Percentiles rank a stretch among this genome's conserved stretches.
These are phyloP conservation scores for Drosophila cardini DNA, from an alignment of 1,140 invertebrate species.

Conservation along the genomic window DNA sequence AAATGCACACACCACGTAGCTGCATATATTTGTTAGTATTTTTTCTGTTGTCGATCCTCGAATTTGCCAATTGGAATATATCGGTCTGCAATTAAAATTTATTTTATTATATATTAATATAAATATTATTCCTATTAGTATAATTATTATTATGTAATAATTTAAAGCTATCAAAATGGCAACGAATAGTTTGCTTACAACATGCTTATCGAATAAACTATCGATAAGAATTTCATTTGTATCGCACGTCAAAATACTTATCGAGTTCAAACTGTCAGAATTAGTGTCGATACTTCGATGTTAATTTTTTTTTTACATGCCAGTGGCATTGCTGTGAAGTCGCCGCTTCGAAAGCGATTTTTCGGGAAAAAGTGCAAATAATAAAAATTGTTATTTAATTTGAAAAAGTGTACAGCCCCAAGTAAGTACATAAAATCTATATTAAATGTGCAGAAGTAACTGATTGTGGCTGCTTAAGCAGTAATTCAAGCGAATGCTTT, in stretches of 20 bases:
- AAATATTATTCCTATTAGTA: not conserved
- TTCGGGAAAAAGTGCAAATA: conserved; percentile 28
- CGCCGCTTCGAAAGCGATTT: conserved; percentile 45
- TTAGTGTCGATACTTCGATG: conserved; percentile 17
- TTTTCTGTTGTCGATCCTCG: not conserved
- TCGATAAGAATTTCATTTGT: conserved; percentile 4
- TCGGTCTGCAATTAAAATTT: not conserved
- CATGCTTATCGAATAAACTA: not conserved
- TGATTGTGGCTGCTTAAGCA: not conserved
- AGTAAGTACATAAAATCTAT: conserved; percentile 35
- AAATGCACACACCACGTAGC: not conserved
- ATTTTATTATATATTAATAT: not conserved
- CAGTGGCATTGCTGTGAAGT: conserved; percentile 39
- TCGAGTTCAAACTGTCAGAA: conserved; percentile 8
- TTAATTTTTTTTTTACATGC: conserved; percentile 30
- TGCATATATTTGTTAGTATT: conserved; percentile 8
- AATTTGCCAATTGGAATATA: not conserved
- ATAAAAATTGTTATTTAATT: conserved; percentile 22
- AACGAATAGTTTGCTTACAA: not conserved
- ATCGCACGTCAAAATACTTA: conserved; percentile 8
- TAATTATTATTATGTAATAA: not conserved
- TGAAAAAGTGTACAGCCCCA: conserved; percentile 12
- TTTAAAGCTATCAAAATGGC: not conserved
- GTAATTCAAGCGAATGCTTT: conserved; percentile 15
- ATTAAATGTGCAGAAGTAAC: not conserved